Evolutionary conservation across 2,113 vertebrate genomes (phyloP).

Genomic region (Eclectus roratus): DNA sequence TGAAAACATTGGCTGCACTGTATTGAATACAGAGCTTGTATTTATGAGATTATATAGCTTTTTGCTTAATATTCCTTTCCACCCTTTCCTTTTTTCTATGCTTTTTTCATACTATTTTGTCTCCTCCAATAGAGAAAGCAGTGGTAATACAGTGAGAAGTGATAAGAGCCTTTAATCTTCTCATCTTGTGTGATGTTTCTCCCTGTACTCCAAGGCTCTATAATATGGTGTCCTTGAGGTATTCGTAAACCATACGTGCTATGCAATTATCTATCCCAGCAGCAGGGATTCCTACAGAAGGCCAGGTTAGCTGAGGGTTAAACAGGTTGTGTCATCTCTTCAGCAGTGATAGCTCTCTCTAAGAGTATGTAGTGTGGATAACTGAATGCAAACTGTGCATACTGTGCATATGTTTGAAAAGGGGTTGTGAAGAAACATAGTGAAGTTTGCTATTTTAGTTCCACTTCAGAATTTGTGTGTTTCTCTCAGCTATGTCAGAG

Average conservation of each 20-base stretch:
- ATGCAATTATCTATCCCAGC: neutral
- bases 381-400: rapidly evolving
- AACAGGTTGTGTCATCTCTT: neutral
- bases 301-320: neutral
- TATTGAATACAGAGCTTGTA: neutral
- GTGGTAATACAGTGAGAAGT: neutral
- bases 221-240: neutral
- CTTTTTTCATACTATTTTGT: neutral
- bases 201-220: rapidly evolving
- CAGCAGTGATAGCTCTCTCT: neutral
- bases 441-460: neutral
- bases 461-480: neutral
- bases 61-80: neutral
- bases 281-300: neutral
- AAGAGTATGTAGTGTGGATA: neutral
- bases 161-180: neutral
- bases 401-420: neutral
- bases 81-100: neutral
- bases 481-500: neutral
- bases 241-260: rapidly evolving
- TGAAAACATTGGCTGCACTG: neutral
- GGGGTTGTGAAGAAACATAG: rapidly evolving
- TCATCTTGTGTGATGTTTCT: neutral
- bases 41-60: neutral
- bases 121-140: neutral